Conservation (phyloP, 2,113 vertebrate species). For the Oreotragus oreotragus region DNA sequence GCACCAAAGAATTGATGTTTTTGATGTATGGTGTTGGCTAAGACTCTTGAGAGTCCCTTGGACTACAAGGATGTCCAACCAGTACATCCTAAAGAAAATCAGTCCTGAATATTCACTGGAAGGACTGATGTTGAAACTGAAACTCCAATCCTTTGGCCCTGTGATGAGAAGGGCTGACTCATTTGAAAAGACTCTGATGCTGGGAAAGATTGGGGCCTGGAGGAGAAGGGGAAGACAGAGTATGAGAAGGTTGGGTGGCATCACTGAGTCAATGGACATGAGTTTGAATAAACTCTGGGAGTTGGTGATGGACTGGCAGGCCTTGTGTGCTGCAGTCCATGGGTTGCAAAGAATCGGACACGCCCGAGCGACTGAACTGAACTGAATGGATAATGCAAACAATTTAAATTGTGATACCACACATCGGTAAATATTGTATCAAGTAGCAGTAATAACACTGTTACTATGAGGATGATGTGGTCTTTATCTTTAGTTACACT, state of each 20-base stretch:
- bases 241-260: not conserved
- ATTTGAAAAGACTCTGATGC: not conserved
- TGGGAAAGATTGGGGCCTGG: not conserved
- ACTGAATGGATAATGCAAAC: not conserved
- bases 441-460: not conserved
- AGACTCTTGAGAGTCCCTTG: not conserved
- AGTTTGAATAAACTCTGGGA: not conserved
- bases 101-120: not conserved
- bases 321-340: not conserved
- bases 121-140: not conserved
- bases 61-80: not conserved
- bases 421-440: not conserved
- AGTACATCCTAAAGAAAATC: not conserved
- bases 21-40: not conserved
- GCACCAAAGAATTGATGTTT: not conserved
- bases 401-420: not conserved
- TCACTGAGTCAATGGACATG: not conserved
- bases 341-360: accelerated
- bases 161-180: accelerated
- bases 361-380: accelerated
- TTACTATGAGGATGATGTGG: accelerated
- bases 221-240: not conserved
- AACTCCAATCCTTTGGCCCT: not conserved
- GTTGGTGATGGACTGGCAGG: not conserved
- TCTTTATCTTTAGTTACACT: not conserved